phyloP scores from a whole-genome alignment of 2,888 invertebrate species.

The Rutpela maculata region DNA sequence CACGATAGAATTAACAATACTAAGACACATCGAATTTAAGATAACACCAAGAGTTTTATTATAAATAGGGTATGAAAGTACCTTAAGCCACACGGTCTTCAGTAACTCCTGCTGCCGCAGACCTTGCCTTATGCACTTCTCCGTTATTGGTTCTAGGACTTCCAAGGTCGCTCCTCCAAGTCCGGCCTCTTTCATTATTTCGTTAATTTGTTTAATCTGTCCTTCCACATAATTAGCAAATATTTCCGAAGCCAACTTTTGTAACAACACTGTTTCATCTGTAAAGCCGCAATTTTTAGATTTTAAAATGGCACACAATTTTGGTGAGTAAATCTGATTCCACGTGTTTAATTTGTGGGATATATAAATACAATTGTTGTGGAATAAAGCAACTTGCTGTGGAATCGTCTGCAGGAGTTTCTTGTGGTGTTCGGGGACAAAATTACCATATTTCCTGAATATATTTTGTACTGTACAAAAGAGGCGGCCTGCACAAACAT shows the following conservation, averaged over 20 bases:
- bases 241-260: slow-evolving; percentile 81
- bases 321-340: slow-evolving; percentile 81
- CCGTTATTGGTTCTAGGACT: slow-evolving; percentile 78
- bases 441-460: slow-evolving; percentile 85
- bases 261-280: slow-evolving; percentile 81
- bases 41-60: slow-evolving; percentile 80
- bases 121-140: slow-evolving; percentile 88
- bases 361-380: slow-evolving; percentile 95
- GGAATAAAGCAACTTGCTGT: slow-evolving; percentile 89
- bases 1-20: slow-evolving; percentile 81
- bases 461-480: slow-evolving; percentile 84
- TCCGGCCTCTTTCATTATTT: slow-evolving; percentile 87
- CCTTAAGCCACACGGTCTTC: slow-evolving; percentile 91
- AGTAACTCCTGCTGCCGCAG: slow-evolving; percentile 88
- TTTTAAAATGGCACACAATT: slow-evolving; percentile 75
- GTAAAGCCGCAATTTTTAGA: slow-evolving; percentile 79
- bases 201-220: slow-evolving; percentile 84
- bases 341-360: slow-evolving; percentile 83
- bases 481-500: slow-evolving; percentile 80
- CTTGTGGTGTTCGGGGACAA: slow-evolving; percentile 88
- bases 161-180: slow-evolving; percentile 73
- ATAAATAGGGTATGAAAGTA: slow-evolving; percentile 87
- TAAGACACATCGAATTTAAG: slow-evolving; percentile 77
- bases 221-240: slow-evolving; percentile 85
- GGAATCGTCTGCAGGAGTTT: slow-evolving; percentile 89